These are phyloP conservation scores for Lordiphosa andalusiaca DNA, from an alignment of 2,888 invertebrate species.

Conservation along the genomic window DNA sequence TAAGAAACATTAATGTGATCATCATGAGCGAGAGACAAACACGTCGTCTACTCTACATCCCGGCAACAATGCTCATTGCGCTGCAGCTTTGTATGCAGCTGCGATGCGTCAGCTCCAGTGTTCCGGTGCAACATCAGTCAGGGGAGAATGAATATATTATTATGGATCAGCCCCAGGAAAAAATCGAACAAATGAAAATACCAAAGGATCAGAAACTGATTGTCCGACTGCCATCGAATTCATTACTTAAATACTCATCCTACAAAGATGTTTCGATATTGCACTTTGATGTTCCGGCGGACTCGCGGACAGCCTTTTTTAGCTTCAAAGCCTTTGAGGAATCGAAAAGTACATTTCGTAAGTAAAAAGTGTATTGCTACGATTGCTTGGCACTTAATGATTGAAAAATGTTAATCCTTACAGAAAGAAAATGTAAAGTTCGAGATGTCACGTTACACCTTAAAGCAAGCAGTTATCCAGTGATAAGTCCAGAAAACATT, in stretches of 20 bases:
- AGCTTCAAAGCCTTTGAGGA: conserved; percentile 80
- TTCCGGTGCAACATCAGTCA: conserved; percentile 62
- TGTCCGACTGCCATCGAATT: conserved; percentile 81
- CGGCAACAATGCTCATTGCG: conserved; percentile 32
- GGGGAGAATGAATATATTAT: conserved; percentile 47
- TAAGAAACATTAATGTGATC: conserved; percentile 10
- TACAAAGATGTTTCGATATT: conserved; percentile 83
- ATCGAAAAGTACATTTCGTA: conserved; percentile 80
- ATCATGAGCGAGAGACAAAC: conserved; percentile 32
- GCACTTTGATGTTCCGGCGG: conserved; percentile 82
- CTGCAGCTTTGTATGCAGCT: conserved; percentile 39
- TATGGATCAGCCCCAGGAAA: conserved; percentile 55
- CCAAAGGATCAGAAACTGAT: conserved; percentile 76
- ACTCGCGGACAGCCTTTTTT: conserved; percentile 81
- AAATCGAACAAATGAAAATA: conserved; percentile 63
- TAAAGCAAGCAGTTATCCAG: conserved; percentile 90
- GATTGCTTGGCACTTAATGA: neutral
- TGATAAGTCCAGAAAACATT: conserved; percentile 90
- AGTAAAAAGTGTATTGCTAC: conserved; percentile 49
- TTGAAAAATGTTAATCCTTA: conserved; percentile 18
- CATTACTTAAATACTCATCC: conserved; percentile 81
- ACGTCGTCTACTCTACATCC: conserved; percentile 20
- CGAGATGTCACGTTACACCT: conserved; percentile 86
- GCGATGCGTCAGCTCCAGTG: conserved; percentile 44
- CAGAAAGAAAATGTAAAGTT: conserved; percentile 83